Base-by-base conservation (phyloP, 92 coral and sea anemone species). In the Phenganax subtilis region DNA sequence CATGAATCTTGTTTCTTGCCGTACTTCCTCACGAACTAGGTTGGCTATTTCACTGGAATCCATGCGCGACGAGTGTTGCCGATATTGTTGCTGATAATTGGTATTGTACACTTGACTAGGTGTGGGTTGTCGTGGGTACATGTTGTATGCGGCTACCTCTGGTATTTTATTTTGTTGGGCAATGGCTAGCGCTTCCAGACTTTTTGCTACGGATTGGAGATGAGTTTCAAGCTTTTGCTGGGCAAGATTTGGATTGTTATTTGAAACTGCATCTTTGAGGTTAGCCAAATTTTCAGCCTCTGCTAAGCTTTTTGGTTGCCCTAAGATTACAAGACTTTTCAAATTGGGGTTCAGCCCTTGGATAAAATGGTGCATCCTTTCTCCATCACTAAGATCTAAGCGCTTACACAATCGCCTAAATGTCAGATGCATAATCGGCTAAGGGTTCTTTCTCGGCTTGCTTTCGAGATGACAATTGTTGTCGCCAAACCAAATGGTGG, bases 391-490 rank as follows among this genome's bases (percentile, higher is more conserved):
- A 16, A 83, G 47, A n/a, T 55, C 70, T 74, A 83, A 62, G 16
- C 78, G 58, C 27, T 83, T 27, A 56, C 47, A 27, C 25, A 20
- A 20, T 20, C 86, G 60, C 16, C 86, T 15, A 20, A 20, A 83
- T 59, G 17, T 83, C 82, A n/a, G 71, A 28, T 29, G 59, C 57
- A 83, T 73, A 83, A 53, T 29, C 44, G n/a, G 63, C 54, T 51
- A 70, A 69, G 12, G 80, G 61, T 54, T 81, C 85, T 9, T 9
- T 37, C 30, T 56, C 72, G 25, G 28, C 53, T 56, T 83, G 86
- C 52, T 75, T 74, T 28, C 86, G 80, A 10, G 57, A 31, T 17
- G 44, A 57, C 69, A 83, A 62, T 30, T 75, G 69, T 30, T 83
- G 73, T 30, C 75, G 72, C 58, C 31, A 60, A 28, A 75, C 86